Evolutionary conservation across 92 coral and sea anemone genomes (phyloP).

Genomic region (Chrysogorgia sp.): DNA sequence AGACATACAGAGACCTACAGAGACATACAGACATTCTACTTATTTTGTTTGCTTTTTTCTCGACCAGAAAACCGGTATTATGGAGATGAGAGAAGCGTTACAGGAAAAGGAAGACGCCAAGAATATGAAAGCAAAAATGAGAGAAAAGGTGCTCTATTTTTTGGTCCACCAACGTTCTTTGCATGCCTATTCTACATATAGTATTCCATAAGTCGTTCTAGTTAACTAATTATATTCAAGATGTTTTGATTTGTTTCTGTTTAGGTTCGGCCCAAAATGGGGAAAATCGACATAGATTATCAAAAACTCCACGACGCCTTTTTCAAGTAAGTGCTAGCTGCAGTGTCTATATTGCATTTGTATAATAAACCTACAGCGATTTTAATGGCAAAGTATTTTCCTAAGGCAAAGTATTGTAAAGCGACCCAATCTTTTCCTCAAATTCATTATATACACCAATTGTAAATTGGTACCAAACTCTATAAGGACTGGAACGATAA

Average conservation of each 20-base stretch:
- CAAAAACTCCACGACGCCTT: conserved; percentile 98
- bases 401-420: too few species aligned
- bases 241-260: background rate
- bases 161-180: background rate
- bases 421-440: too few species aligned
- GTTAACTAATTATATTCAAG: conserved; percentile 28
- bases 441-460: too few species aligned
- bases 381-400: too few species aligned
- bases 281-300: conserved; percentile 95
- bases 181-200: background rate
- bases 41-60: background rate
- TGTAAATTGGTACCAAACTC: too few species aligned
- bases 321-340: conserved; percentile 77
- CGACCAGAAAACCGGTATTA: conserved; percentile 91
- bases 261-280: conserved; percentile 98
- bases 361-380: too few species aligned
- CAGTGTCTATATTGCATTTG: background rate
- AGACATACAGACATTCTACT: too few species aligned
- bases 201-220: background rate
- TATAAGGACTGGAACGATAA: too few species aligned
- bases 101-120: conserved; percentile 99
- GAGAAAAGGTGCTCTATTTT: conserved; percentile 76
- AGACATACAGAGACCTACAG: too few species aligned
- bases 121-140: conserved; percentile 97
- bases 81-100: conserved; percentile 99